Base-by-base conservation (phyloP, 1,140 invertebrate species). In the Drosophila ohnishii region DNA sequence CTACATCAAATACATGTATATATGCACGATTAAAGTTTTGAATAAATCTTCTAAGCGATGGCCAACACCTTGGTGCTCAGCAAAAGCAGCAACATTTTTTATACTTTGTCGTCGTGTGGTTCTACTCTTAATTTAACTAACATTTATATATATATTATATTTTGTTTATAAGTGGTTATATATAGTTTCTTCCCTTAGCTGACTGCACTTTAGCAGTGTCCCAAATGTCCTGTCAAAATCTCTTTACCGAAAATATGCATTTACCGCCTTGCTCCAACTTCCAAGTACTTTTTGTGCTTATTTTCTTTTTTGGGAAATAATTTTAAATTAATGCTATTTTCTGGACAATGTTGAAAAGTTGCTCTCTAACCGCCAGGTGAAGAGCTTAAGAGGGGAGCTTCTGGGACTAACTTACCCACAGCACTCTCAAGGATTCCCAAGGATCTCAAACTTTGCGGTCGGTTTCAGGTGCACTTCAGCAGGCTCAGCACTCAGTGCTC, bases 271-370 rank as follows among this genome's bases (percentile, higher is more conserved):
- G 13, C 30, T 30, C 22, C 13, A 55, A 37, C 40, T 37, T 37
- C 14, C 35, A 10, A 34, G 22, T 48, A 48, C 35, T 35, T 66
- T 44, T 9, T 63, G 19, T 50, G 64, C 22, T 55, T 60, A 47
- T 13, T 45, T 62, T 34, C 34, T 25, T 57, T 28, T 34, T 37
- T n/a, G 28, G 34, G 56, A 14, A 64, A 53, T 60, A 48, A 48
- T 65, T 51, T 42, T 32, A 62, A 61, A 50, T 30, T 56, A 48
- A 53, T 42, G 30, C 66, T 59, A 60, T 42, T 64, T 55, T 44
- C 62, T 28, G 28, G 40, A 57, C 37, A 65, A 59, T 79, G 79
- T 76, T 86, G 79, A 79, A 87, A 79, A 79, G 75, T 87, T 75
- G 58, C 11, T 50, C 25, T 57, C 25, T 57, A 14, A 25, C 50